Evolutionary conservation across 2,113 vertebrate species (phyloP).

Genomic region (Stegastes partitus): DNA sequence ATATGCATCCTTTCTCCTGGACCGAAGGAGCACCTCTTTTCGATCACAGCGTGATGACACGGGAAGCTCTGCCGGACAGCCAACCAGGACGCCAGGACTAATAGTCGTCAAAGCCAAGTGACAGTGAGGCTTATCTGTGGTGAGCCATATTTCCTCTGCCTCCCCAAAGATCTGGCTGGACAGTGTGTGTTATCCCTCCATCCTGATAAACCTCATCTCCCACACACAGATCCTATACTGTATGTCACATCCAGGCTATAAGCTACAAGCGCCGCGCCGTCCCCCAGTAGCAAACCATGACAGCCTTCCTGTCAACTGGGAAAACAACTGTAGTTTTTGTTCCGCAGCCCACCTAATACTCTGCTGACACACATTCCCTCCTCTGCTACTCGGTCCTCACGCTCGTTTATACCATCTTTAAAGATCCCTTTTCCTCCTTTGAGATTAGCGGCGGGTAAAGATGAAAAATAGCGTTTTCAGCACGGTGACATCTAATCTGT

Average conservation of each 20-base stretch:
- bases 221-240: constrained; percentile 57
- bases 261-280: constrained; percentile 33
- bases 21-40: constrained; percentile 33
- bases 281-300: constrained; percentile 48
- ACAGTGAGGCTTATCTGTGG: constrained; percentile 72
- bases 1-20: constrained; percentile 69
- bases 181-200: constrained; percentile 63
- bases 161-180: constrained; percentile 72
- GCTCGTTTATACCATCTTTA: constrained; percentile 59
- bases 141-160: constrained; percentile 64
- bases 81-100: constrained; percentile 60
- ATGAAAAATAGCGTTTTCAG: constrained; percentile 86
- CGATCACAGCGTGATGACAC: constrained; percentile 61
- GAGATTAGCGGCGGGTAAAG: constrained; percentile 81
- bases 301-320: constrained; percentile 53
- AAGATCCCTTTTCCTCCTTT: constrained; percentile 72
- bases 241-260: constrained; percentile 68
- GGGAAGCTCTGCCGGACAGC: constrained; percentile 36
- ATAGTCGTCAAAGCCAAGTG: constrained; percentile 73
- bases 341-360: constrained; percentile 70
- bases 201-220: constrained; percentile 63
- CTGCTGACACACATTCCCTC: constrained; percentile 66
- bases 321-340: constrained; percentile 66
- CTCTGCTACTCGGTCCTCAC: constrained; percentile 43
- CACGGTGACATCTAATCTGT: constrained; percentile 86